Conservation (phyloP, 2,113 vertebrate genomes). For the Bufo bufo region DNA sequence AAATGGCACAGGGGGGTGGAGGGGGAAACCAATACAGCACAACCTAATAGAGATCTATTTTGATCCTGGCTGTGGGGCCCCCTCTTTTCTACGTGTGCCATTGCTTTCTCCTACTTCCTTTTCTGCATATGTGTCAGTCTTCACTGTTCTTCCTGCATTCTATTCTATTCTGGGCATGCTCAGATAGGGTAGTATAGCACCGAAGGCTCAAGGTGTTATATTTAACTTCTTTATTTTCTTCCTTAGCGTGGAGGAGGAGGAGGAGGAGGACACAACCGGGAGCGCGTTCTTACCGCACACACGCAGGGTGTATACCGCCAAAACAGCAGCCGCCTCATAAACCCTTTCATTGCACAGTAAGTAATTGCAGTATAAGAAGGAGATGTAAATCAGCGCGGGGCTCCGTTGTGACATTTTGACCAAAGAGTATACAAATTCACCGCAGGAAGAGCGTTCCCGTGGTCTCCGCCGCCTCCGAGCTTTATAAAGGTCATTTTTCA, state of each 20-base stretch:
- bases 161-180: background rate
- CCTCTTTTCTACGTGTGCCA: too few species aligned
- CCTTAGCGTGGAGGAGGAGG: background rate
- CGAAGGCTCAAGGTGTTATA: background rate
- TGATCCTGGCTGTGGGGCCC: too few species aligned
- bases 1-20: too few species aligned
- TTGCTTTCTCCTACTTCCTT: too few species aligned
- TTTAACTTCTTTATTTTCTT: background rate
- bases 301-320: background rate
- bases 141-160: background rate
- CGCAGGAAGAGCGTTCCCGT: conserved; percentile 1
- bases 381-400: conserved; percentile 3
- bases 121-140: background rate
- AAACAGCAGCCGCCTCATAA: background rate
- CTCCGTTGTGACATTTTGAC: conserved; percentile 41
- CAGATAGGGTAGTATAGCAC: too few species aligned
- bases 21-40: too few species aligned
- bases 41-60: too few species aligned
- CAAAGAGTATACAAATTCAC: conserved; percentile 35
- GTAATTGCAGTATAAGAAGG: conserved; percentile 33
- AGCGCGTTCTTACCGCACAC: background rate
- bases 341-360: conserved; percentile 1
- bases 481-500: conserved; percentile 52
- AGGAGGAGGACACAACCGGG: background rate
- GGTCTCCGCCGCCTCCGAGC: conserved; percentile 3